A percentile compares a stretch with the other conserved stretches of the same genome.
phyloP scores from a whole-genome alignment of 2,113 vertebrate species.

The Ascaphus truei region DNA sequence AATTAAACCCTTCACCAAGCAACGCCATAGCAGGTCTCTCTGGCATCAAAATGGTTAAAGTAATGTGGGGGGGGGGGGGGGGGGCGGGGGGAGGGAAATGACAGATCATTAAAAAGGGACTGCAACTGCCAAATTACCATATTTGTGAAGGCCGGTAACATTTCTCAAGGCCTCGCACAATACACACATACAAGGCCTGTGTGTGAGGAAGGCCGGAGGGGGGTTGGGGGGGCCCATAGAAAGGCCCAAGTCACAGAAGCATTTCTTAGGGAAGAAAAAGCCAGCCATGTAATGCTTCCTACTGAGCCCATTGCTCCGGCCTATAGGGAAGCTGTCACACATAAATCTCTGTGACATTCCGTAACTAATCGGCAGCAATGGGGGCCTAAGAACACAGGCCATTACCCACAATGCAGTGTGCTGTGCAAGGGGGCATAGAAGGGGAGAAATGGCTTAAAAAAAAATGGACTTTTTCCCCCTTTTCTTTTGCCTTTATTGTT shows the following conservation, averaged over 20 bases:
- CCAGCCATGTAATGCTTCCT: conserved; percentile 58
- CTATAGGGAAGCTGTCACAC: conserved; percentile 71
- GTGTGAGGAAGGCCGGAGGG: conserved; percentile 17
- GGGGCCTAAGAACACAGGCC: conserved; percentile 67
- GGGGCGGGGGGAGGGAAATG: neutral
- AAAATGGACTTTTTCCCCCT: too few species aligned
- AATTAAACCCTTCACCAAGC: too few species aligned
- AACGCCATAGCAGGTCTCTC: too few species aligned
- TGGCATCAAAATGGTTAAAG: too few species aligned
- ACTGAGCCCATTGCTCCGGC: conserved; percentile 76
- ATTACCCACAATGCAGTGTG: conserved; percentile 59
- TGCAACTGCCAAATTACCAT: neutral
- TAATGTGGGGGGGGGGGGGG: too few species aligned
- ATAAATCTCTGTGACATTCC: conserved; percentile 76
- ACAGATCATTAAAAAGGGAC: conserved; percentile 22
- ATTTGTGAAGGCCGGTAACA: conserved; percentile 7
- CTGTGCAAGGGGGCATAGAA: conserved; percentile 12
- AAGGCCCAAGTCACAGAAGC: too few species aligned
- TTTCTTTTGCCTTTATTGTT: neutral
- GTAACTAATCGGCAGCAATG: conserved; percentile 82
- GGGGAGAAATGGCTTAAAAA: conserved; percentile 18
- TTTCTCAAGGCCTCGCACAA: conserved; percentile 41
- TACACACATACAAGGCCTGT: conserved; percentile 27
- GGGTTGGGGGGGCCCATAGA: neutral
- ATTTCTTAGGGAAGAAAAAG: conserved; percentile 34